These are phyloP conservation scores for Ips typographus DNA, from an alignment of 1,140 invertebrate species.

Conservation along the genomic window DNA sequence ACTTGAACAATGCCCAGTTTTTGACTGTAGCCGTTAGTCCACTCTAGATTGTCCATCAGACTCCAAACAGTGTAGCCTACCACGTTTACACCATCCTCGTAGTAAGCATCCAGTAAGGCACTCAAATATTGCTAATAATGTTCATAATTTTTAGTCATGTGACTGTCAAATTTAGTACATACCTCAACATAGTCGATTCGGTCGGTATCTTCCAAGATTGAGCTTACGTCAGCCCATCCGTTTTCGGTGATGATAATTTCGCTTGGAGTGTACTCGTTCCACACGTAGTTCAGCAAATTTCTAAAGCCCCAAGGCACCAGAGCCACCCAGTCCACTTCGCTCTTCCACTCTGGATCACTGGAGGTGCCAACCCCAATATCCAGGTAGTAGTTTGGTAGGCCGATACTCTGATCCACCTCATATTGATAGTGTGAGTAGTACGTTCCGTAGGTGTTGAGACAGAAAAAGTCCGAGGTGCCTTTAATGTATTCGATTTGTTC, in stretches of 20 bases:
- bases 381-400: background rate
- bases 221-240: slow-evolving; percentile 54
- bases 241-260: slow-evolving; percentile 63
- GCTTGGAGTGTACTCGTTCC: slow-evolving; percentile 58
- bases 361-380: slow-evolving; percentile 15
- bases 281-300: slow-evolving; percentile 67
- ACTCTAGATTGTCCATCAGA: slow-evolving; percentile 40
- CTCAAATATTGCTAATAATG: slow-evolving; percentile 27
- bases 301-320: slow-evolving; percentile 65
- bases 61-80: slow-evolving; percentile 38
- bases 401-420: slow-evolving; percentile 11
- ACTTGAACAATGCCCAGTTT: slow-evolving; percentile 76
- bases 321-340: slow-evolving; percentile 12
- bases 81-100: slow-evolving; percentile 37
- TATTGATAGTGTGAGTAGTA: slow-evolving; percentile 11
- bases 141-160: background rate
- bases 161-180: background rate
- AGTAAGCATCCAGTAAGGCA: slow-evolving; percentile 23
- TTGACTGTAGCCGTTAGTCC: slow-evolving; percentile 50
- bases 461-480: slow-evolving; percentile 48
- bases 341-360: slow-evolving; percentile 21
- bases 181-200: slow-evolving; percentile 16
- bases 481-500: slow-evolving; percentile 61
- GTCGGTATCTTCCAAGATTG: slow-evolving; percentile 10
- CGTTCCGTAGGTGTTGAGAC: slow-evolving; percentile 37